These are phyloP conservation scores for Actinernus sp. DNA, from an alignment of 92 coral and sea anemone species.

Conservation along the genomic window DNA sequence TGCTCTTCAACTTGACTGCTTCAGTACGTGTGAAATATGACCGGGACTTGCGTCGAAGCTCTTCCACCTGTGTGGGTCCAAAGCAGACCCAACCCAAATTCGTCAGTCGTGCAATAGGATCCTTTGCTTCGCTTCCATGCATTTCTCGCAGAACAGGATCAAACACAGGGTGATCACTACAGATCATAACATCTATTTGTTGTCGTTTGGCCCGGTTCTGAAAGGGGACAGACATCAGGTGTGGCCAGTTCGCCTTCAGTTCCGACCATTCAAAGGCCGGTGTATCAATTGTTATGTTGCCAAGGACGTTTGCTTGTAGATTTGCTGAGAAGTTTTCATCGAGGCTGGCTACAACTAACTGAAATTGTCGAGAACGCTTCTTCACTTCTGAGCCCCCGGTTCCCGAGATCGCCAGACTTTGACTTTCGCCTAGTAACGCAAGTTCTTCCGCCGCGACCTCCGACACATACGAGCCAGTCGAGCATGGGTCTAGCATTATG, in stretches of 20 bases:
- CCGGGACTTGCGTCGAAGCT: background rate
- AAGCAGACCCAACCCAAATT: too few relatives aligned
- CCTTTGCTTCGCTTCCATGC: slow-evolving; percentile 20
- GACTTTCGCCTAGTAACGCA: too few relatives aligned
- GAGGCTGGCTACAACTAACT: slow-evolving; percentile 17
- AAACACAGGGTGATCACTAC: slow-evolving; percentile 57
- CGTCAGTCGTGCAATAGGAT: slow-evolving; percentile 56
- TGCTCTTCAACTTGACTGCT: too few relatives aligned
- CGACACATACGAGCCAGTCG: too few relatives aligned
- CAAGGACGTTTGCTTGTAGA: slow-evolving; percentile 43
- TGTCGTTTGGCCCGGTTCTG: slow-evolving; percentile 19
- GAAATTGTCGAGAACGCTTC: slow-evolving; percentile 37
- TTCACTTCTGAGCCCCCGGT: slow-evolving; percentile 42
- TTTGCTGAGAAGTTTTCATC: slow-evolving; percentile 9
- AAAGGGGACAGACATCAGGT: too few relatives aligned
- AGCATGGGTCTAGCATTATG: too few relatives aligned
- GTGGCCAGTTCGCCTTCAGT: slow-evolving; percentile 48
- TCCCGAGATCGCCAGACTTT: slow-evolving; percentile 30
- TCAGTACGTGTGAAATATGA: slow-evolving; percentile 9
- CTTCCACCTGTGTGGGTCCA: slow-evolving; percentile 9
- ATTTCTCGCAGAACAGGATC: slow-evolving; percentile 23
- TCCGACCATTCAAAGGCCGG: slow-evolving; percentile 51
- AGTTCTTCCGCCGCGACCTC: too few relatives aligned
- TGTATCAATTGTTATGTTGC: slow-evolving; percentile 36
- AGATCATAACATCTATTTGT: slow-evolving; percentile 47